Evolutionary conservation across 2,888 invertebrate species (phyloP), one percentile per base, ranked within the genome.

Genomic region (Trichogramma dendrolimi): DNA sequence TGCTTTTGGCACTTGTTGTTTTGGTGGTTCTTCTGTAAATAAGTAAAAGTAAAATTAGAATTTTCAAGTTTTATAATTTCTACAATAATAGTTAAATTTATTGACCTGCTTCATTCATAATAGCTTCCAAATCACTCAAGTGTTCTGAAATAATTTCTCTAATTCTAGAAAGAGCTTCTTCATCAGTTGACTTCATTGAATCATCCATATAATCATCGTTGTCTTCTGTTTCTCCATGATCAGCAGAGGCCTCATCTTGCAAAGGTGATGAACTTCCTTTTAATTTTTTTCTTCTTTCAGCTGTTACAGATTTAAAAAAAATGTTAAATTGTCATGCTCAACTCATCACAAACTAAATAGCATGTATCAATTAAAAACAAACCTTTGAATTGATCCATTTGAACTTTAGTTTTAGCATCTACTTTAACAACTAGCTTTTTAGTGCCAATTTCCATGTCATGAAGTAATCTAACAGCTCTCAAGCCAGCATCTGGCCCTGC

Each of bases 381-480:
- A 88, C 91, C 90, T 84, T 94, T 94, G 80, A 94, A 97, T 67
- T 94, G 92, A 79, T 96, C 96, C 68, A 98, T 85, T 66, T 94
- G 87, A 62, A 91, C 89, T 84, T 95, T 94, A 73, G 96, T 96
- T 84, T 98, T 98, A 64, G 96, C 94, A 82, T 98, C 98, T 40
- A 96, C 96, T 82, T 95, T 93, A 41, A 96, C 97, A 63, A 98
- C 92, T 70, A 99, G 84, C 75, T 90, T 90, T 81, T 94, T 96
- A 70, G 94, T 96, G 61, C 93, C 94, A 57, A 99, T 88, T 79
- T 90, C 88, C 79, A 94, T 88, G 72, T 95, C 94, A 81, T 97
- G 95, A 42, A 99, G 84, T 68, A 99, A 82, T 51, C 94, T 83
- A 67, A 99, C 94, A 68, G 97, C 96, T 68, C 98, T 85, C 70